Evolutionary conservation across 2,113 vertebrate species (phyloP), one percentile per base, ranked within the genome.

Genomic region (Mormyrus iriodes): DNA sequence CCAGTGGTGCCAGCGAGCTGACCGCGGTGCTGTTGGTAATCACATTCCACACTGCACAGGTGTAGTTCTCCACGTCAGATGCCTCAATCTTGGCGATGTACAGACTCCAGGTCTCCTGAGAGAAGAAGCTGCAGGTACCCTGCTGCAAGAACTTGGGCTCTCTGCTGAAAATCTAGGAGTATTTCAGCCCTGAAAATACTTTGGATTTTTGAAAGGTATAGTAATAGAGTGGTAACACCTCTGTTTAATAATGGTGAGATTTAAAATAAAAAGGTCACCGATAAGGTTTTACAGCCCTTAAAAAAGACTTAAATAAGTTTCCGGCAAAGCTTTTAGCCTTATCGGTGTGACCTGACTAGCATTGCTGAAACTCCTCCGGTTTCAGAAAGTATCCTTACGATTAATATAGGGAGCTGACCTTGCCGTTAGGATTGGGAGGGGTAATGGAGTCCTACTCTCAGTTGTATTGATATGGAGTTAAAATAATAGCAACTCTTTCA

Each of bases 121-220:
- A 99, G 86, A 99, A 96, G 90, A 98, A 99, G 9, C 97, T 95
- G 3, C 97, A 96, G 49, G 95, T 96, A 92, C 98, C 98, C 95
- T 98, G 97, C 92, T 97, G 97, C 10, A 99, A 97, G 44, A 97
- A 98, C 0, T 97, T 96, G 0, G 97, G 97, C 84, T 97, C 97
- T 89, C 97, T 97, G 0, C 98, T 99, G 95, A 98, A 98, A 94
- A 98, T 96, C 97, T 97, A 99, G 10, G 97, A 96, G 9, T 97
- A 99, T 0, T 96, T 96, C 1, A 97, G 73, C 48, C 97, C 98
- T 99, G 91, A 15, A 90, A 49, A 19, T 53, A 55, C 49, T 8
- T n/a, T 86, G 39, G 44, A 83, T 46, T 84, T 48, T 84, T 84
- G 35, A 84, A 44, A 44, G 39, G 79, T n/a, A 44, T 44, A 46